phyloP scores from a whole-genome alignment of 1,140 invertebrate species.

The Sarcophaga peregrina region DNA sequence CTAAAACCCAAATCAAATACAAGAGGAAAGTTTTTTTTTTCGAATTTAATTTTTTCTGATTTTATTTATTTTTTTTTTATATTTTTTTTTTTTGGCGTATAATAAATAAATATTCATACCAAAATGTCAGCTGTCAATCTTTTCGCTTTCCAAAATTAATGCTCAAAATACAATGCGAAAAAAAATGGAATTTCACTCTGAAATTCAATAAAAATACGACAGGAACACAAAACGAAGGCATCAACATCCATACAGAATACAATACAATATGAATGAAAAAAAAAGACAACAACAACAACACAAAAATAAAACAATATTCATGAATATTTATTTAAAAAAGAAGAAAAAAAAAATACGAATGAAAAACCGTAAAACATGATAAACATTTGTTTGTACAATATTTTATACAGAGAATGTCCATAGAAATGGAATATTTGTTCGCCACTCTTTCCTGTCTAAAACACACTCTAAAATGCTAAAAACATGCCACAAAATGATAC shows the following conservation, averaged over 20 bases:
- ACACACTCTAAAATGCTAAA: no score
- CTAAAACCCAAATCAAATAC: background rate
- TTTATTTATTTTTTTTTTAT: no score
- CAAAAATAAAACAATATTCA: constrained; percentile 6
- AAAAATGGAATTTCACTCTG: background rate
- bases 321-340: constrained; percentile 5
- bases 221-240: background rate
- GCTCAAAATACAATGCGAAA: constrained; percentile 2
- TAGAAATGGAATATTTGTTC: no score
- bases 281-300: background rate
- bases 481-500: no score
- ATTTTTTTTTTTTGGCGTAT: background rate
- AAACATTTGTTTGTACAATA: no score
- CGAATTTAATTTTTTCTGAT: no score
- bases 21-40: background rate
- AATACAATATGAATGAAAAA: background rate
- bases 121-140: constrained; percentile 41
- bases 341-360: no score
- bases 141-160: constrained; percentile 33
- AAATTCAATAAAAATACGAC: constrained; percentile 21
- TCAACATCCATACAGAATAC: background rate
- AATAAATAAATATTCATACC: constrained; percentile 37
- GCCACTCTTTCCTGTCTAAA: no score
- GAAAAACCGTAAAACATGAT: no score
- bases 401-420: no score